Conservation (phyloP, 2,888 invertebrate genomes). For the Torymus tubicola region DNA sequence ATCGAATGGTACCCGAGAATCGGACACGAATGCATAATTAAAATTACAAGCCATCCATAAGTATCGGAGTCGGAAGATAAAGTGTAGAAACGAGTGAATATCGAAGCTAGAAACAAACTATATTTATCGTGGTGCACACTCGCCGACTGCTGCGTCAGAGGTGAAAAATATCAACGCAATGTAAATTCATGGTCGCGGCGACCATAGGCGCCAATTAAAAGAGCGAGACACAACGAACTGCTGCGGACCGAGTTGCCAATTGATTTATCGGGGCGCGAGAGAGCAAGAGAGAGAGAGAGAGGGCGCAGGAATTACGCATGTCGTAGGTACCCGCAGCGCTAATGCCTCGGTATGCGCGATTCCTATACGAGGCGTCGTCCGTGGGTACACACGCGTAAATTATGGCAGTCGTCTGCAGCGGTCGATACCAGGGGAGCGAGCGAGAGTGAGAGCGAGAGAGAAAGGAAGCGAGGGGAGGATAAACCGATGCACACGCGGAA, state of each 20-base stretch:
- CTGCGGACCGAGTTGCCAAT: background rate
- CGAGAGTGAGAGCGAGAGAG: constrained; percentile 24
- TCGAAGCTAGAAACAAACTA: too few species aligned
- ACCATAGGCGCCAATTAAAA: constrained; percentile 1
- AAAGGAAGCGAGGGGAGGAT: background rate
- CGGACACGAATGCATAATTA: too few species aligned
- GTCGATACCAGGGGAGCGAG: background rate
- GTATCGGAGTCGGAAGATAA: too few species aligned
- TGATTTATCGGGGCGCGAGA: constrained; percentile 6
- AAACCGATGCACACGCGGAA: too few species aligned
- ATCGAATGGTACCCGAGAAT: too few species aligned
- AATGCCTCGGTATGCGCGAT: constrained; percentile 9
- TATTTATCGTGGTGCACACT: too few species aligned
- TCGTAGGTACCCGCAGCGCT: background rate
- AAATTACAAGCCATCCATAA: too few species aligned
- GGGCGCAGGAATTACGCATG: constrained; percentile 1
- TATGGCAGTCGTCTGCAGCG: background rate
- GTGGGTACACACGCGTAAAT: constrained; percentile 12
- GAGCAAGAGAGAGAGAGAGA: too few species aligned
- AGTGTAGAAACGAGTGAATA: too few species aligned
- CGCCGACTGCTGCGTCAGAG: too few species aligned
- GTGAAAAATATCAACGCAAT: background rate
- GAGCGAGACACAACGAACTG: background rate
- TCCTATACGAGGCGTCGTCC: background rate
- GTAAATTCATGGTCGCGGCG: background rate